Evolutionary conservation across 2,888 invertebrate genomes (phyloP).

Genomic region (Listrodromus nycthemerus): DNA sequence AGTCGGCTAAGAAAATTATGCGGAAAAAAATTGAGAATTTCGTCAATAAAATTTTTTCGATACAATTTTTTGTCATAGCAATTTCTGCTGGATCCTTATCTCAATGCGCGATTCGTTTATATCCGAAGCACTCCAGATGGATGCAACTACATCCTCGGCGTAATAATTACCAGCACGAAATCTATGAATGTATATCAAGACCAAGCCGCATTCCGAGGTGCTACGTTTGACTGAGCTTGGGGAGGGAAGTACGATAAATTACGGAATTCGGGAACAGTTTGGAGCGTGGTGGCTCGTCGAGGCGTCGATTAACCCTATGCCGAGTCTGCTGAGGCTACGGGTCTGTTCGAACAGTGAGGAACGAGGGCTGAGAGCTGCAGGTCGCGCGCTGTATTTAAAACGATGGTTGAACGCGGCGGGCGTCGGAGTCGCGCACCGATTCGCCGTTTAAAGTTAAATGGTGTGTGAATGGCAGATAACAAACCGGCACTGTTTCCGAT

Average conservation of each 20-base stretch:
- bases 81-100: too few species aligned
- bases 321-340: constrained; percentile 68
- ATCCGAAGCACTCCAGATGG: constrained; percentile 13
- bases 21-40: too few species aligned
- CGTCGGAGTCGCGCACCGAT: constrained; percentile 77
- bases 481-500: constrained; percentile 85
- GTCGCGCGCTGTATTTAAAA: constrained; percentile 82
- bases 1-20: too few species aligned
- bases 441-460: constrained; percentile 84
- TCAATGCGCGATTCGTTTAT: constrained; percentile 9
- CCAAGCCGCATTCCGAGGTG: constrained; percentile 7
- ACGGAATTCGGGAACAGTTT: constrained; percentile 77
- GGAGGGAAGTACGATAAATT: constrained; percentile 74
- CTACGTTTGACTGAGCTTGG: constrained; percentile 5
- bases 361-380: constrained; percentile 69
- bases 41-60: too few species aligned
- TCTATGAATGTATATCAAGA: constrained; percentile 17
- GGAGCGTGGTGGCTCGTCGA: constrained; percentile 72
- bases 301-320: constrained; percentile 80
- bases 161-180: constrained; percentile 15
- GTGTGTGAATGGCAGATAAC: constrained; percentile 85
- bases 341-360: constrained; percentile 46
- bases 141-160: background rate
- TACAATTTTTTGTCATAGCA: too few species aligned
- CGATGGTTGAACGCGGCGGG: constrained; percentile 66